phyloP scores from a whole-genome alignment of 1,140 invertebrate genomes.

The Pararge aegeria region DNA sequence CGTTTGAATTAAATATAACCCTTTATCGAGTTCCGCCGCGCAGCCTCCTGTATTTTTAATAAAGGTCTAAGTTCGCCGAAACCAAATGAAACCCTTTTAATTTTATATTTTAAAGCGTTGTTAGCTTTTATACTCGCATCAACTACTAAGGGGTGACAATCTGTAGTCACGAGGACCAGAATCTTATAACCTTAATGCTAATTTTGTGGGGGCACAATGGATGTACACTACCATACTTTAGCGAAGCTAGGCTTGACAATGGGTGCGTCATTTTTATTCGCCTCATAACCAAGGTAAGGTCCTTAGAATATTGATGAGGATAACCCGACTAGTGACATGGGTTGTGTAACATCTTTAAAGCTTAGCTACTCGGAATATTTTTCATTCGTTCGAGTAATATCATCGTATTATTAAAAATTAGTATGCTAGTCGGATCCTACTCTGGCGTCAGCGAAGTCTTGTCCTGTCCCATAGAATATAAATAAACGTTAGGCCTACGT shows the following conservation, averaged over 20 bases:
- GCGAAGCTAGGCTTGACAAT: conserved; percentile 60
- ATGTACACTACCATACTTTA: conserved; percentile 48
- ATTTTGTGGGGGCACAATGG: conserved; percentile 35
- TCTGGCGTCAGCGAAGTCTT: conserved; percentile 47
- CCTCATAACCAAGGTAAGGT: conserved; percentile 39
- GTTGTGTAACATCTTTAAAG: conserved; percentile 10
- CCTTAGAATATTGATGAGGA: conserved; percentile 56
- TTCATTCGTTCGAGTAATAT: conserved; percentile 40
- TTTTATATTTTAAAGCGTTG: conserved; percentile 58
- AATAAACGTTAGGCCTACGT: conserved; percentile 32
- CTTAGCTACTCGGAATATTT: conserved; percentile 22
- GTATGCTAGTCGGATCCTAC: conserved; percentile 58
- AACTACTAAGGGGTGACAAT: conserved; percentile 25
- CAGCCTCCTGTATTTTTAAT: conserved; percentile 48
- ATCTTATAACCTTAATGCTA: conserved; percentile 30
- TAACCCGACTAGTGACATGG: conserved; percentile 37
- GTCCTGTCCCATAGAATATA: conserved; percentile 54
- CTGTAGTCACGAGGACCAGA: conserved; percentile 31
- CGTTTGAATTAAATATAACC: conserved; percentile 36
- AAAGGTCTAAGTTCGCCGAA: conserved; percentile 30
- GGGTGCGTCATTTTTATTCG: conserved; percentile 58
- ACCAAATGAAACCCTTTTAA: conserved; percentile 51
- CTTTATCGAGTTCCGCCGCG: conserved; percentile 23
- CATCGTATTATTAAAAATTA: conserved; percentile 51
- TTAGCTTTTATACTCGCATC: conserved; percentile 20